Percentiles rank a stretch among this genome's conserved stretches.
Evolutionary conservation across 2,113 vertebrate species (phyloP).

Genomic region (Perca flavescens): DNA sequence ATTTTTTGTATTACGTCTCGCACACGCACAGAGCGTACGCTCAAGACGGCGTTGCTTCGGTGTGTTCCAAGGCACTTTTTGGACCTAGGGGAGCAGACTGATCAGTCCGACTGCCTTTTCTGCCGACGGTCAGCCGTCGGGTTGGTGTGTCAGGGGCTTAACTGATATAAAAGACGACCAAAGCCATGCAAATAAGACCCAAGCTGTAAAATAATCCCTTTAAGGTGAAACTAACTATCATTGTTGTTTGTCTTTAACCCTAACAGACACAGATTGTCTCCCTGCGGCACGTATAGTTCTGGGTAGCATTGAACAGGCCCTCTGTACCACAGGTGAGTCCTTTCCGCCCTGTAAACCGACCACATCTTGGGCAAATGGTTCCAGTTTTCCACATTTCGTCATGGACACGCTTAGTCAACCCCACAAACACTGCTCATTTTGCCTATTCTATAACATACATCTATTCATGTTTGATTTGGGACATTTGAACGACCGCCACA

Average conservation of each 20-base stretch:
- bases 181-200: background rate
- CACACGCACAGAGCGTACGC: too few species aligned
- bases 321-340: constrained; percentile 39
- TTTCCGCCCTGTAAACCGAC: background rate
- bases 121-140: too few species aligned
- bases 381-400: background rate
- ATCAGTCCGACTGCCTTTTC: too few species aligned
- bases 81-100: too few species aligned
- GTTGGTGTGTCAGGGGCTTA: too few species aligned
- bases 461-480: constrained; percentile 16
- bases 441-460: background rate
- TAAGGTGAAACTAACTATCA: background rate
- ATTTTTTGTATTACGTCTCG: too few species aligned
- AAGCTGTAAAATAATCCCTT: background rate
- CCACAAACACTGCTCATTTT: background rate
- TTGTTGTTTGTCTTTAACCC: background rate
- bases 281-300: background rate
- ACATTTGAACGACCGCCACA: constrained; percentile 14
- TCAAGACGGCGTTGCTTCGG: too few species aligned
- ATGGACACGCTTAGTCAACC: background rate
- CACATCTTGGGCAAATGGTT: background rate
- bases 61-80: too few species aligned
- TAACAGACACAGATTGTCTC: constrained; percentile 5
- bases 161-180: background rate
- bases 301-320: background rate